Evolutionary conservation across 2,888 invertebrate species (phyloP), one percentile per base, ranked within the genome.

Genomic region (Oscheius sp.): DNA sequence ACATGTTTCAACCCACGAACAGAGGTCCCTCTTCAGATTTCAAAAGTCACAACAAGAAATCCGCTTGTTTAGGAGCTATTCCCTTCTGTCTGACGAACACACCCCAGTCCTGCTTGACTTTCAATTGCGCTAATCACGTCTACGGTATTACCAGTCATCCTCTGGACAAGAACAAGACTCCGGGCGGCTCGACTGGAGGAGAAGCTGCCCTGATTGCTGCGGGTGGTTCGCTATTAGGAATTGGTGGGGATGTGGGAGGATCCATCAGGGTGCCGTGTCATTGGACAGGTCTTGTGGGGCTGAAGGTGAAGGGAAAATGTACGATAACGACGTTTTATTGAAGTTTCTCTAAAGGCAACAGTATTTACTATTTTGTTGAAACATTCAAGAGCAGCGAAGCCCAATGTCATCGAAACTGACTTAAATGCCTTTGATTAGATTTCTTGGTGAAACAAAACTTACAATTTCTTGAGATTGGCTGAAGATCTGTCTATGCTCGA

Each of bases 231-330:
- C 59, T 85, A 37, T 57, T 85, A 7, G 84, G 85, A 35, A 86
- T 91, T 37, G 91, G 90, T 13, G 89, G 89, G 35, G 91, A 91
- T 76, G 89, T 91, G 29, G 91, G 90, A 5, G 91, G 91, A 59
- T 91, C 91, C 73, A 88, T 91, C 32, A 85, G 91, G 3, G 89
- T 91, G 65, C 91, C 91, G 0, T 88, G 90, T 55, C 89, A 90
- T 76, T 90, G 90, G 81, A 90, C 90, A 82, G 92, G 92, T 2
- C 87, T 90, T 35, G 89, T 86, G 68, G 90, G 90, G 4, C 78
- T 91, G 7, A 84, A 84, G 77, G 42, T 42, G 42, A 42, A 42
- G 42, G 42, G 7, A 42, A 7, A 21, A 21, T 21, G 21, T 21
- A 21, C 21, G 21, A 21, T 21, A 21, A 21, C 0, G 21, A 21